Evolutionary conservation across 2,888 invertebrate genomes (phyloP), one percentile per base, ranked within the genome.

Genomic region (Cheilosia variabilis): DNA sequence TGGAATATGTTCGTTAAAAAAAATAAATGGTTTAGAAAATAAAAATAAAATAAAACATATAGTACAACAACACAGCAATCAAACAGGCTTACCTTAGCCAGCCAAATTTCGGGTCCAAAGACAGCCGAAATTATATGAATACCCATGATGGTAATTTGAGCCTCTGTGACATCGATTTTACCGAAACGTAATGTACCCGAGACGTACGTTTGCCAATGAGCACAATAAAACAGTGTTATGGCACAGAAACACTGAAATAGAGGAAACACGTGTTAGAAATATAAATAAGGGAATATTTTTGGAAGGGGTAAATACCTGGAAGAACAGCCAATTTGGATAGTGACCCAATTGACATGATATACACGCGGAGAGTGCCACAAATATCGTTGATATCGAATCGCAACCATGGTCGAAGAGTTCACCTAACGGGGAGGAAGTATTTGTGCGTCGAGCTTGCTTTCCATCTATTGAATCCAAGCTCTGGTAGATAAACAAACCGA

Each of bases 381-480:
- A 99, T 87, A 99, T 98, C 92, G 99, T 98, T 27, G 99, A 98
- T 92, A 99, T 96, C 50, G 99, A 98, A 93, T 99, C 99, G 93
- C 99, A 99, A 89, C 99, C 99, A 93, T 99, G 99, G 93, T 99
- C 99, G 93, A 99, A 99, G 27, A 99, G 94, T 93, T 99, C 99
- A 15, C 99, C 99, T 19, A 99, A 93, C 0, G 99, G 99, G 60
- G 96, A 96, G 88, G 97, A 97, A 80, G 96, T 96, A 88, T 96
- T 96, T 17, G 99, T 99, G 90, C 99, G 94, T 88, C 99, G 94
- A 1, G 99, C 99, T 93, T 99, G 99, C 93, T 99, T 99, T 58
- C 99, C 99, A 93, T 99, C 99, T 86, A 99, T 98, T 55, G 99
- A 99, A 93, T 99, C 99, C 89, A 99, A 94, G 90, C 98, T 98